These are phyloP conservation scores for Amphilophus citrinellus DNA, from an alignment of 2,113 vertebrate species.

Conservation along the genomic window DNA sequence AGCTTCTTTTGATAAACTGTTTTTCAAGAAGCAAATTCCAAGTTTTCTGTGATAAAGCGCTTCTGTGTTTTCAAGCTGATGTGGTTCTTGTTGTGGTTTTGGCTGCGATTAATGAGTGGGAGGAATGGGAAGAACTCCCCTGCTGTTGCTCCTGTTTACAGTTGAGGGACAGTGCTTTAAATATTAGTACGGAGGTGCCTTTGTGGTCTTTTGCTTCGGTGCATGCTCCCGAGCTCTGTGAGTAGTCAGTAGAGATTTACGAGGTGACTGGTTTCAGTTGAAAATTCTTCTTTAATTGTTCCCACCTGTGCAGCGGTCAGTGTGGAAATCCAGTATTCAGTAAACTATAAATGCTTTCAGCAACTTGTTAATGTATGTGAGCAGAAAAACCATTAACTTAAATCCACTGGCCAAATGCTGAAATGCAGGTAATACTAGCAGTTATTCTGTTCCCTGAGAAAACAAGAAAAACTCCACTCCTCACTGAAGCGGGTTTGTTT, in stretches of 20 bases:
- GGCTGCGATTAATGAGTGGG: slow-evolving; percentile 30
- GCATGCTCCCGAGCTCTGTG: background rate
- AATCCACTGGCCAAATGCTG: too few species aligned
- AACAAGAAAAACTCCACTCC: background rate
- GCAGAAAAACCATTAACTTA: background rate
- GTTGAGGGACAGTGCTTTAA: slow-evolving; percentile 21
- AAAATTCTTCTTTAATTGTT: slow-evolving; percentile 15
- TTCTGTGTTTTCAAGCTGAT: slow-evolving; percentile 30
- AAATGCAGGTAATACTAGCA: background rate
- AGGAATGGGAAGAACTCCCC: slow-evolving; percentile 37
- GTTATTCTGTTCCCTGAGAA: background rate
- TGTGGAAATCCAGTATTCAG: background rate
- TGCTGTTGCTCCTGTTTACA: slow-evolving; percentile 51
- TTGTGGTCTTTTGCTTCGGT: background rate
- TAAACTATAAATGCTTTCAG: background rate
- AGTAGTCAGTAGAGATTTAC: background rate
- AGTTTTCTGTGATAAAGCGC: slow-evolving; percentile 26
- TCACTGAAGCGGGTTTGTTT: slow-evolving; percentile 20
- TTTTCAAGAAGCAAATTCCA: slow-evolving; percentile 20
- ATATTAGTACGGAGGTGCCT: background rate
- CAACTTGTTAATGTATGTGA: background rate
- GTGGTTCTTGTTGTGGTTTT: slow-evolving; percentile 21
- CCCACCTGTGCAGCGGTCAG: slow-evolving; percentile 5
- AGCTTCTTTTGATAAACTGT: background rate
- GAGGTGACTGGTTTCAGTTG: background rate